Evolutionary conservation across 2,888 invertebrate genomes (phyloP).

Genomic region (Mythimna ferrago): DNA sequence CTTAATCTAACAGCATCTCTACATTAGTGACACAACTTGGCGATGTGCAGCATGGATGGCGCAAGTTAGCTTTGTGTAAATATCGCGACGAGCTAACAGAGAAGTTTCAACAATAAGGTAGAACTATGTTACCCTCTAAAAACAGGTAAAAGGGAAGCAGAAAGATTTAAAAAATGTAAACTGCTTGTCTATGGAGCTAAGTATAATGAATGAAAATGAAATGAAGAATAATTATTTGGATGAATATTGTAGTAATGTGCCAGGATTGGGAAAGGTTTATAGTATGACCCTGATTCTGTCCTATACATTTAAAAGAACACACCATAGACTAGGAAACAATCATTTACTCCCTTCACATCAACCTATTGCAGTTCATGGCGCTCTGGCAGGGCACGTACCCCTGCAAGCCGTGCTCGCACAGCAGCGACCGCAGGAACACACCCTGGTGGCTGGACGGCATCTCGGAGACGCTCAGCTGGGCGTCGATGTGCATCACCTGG

Average conservation of each 20-base stretch:
- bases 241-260: too few relatives aligned
- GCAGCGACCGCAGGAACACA: slow-evolving; percentile 71
- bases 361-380: slow-evolving; percentile 67
- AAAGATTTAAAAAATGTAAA: too few relatives aligned
- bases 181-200: too few relatives aligned
- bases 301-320: background rate
- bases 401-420: slow-evolving; percentile 79
- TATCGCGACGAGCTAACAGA: background rate
- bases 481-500: slow-evolving; percentile 73
- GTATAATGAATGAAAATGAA: too few relatives aligned
- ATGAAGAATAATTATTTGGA: too few relatives aligned
- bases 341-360: slow-evolving; percentile 20
- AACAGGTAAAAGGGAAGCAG: background rate
- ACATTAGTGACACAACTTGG: too few relatives aligned
- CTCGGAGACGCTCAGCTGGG: slow-evolving; percentile 65
- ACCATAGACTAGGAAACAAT: slow-evolving; percentile 21
- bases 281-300: too few relatives aligned
- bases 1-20: too few relatives aligned
- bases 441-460: slow-evolving; percentile 66
- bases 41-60: background rate
- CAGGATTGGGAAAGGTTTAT: too few relatives aligned
- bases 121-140: background rate
- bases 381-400: slow-evolving; percentile 85
- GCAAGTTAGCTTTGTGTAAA: background rate
- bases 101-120: background rate